These are phyloP conservation scores for Habroteleia sp. DNA, from an alignment of 2,888 invertebrate genomes.

Conservation along the genomic window DNA sequence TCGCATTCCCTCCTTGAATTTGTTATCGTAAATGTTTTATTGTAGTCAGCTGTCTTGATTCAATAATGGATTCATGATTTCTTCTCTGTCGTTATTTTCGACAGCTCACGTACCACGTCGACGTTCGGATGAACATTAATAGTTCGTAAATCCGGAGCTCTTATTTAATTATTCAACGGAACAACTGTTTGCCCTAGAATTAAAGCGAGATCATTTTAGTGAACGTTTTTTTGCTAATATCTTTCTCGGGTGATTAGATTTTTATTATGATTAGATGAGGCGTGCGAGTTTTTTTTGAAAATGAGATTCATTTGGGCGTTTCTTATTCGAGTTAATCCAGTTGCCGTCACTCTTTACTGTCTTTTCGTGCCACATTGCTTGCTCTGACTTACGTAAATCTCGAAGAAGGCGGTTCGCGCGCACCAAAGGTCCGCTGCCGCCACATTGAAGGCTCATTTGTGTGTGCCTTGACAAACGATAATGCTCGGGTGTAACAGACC, in stretches of 20 bases:
- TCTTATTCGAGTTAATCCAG: slow-evolving; percentile 60
- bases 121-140: slow-evolving; percentile 33
- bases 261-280: slow-evolving; percentile 20
- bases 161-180: slow-evolving; percentile 41
- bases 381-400: slow-evolving; percentile 68
- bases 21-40: slow-evolving; percentile 55
- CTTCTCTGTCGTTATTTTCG: slow-evolving; percentile 29
- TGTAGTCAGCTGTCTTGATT: slow-evolving; percentile 22
- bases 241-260: slow-evolving; percentile 3
- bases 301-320: slow-evolving; percentile 21
- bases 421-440: slow-evolving; percentile 36
- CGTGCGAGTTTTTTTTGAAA: slow-evolving; percentile 1
- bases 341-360: slow-evolving; percentile 53
- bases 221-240: background rate
- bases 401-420: slow-evolving; percentile 64
- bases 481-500: slow-evolving; percentile 75
- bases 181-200: slow-evolving; percentile 14
- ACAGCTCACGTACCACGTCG: slow-evolving; percentile 18
- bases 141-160: slow-evolving; percentile 51
- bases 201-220: slow-evolving; percentile 1
- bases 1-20: slow-evolving; percentile 29
- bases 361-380: slow-evolving; percentile 37
- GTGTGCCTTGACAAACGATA: slow-evolving; percentile 75
- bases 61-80: slow-evolving; percentile 53
- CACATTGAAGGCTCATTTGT: slow-evolving; percentile 69